phyloP scores from a whole-genome alignment of 2,797 vertebrate species.

The Otolemur crassicaudatus region DNA sequence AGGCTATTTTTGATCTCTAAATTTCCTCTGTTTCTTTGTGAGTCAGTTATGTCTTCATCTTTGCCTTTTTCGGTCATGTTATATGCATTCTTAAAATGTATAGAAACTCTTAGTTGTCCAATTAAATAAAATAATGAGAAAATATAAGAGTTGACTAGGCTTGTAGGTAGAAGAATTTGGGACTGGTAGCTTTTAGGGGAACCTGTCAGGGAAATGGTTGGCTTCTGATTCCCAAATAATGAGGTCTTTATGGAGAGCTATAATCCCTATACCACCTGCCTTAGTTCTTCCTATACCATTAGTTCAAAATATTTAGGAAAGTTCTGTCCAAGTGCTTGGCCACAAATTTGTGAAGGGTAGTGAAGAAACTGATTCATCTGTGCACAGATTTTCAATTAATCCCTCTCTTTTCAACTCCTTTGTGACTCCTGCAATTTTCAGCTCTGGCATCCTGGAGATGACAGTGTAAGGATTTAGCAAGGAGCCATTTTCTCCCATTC shows the following conservation, averaged over 20 bases:
- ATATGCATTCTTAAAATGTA: neutral
- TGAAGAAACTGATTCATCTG: neutral
- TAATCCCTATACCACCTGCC: neutral
- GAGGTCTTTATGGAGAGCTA: neutral
- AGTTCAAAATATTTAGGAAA: constrained; percentile 2
- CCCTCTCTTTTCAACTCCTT: neutral
- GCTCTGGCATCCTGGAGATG: no score
- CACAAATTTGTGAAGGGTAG: neutral
- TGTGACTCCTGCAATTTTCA: neutral
- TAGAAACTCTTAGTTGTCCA: neutral
- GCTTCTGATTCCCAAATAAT: neutral
- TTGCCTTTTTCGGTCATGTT: neutral
- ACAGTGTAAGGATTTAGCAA: neutral
- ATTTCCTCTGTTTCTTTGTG: neutral
- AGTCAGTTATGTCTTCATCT: neutral
- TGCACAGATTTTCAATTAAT: neutral
- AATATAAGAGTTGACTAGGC: neutral
- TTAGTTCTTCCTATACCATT: neutral
- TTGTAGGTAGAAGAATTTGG: neutral
- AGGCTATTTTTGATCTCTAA: neutral
- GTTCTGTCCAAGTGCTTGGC: neutral
- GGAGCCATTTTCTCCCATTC: neutral
- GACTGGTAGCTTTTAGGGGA: neutral
- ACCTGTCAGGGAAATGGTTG: neutral
- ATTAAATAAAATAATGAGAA: neutral